Evolutionary conservation across 2,113 vertebrate species (phyloP).

Genomic region (Pseudonaja textilis): DNA sequence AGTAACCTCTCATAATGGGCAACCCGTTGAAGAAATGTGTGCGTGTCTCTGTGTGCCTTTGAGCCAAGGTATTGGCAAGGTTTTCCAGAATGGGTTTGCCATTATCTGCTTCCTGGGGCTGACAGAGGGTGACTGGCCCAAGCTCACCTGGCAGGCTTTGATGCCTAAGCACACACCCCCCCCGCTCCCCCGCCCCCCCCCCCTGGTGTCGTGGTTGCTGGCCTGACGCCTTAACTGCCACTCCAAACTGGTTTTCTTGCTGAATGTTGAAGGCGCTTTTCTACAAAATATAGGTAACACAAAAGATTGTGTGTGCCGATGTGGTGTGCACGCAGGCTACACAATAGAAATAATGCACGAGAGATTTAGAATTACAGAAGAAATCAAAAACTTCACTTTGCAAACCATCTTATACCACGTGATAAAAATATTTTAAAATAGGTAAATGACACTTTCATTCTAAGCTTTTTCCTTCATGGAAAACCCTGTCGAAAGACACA

Average conservation of each 20-base stretch:
- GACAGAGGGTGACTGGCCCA: background rate
- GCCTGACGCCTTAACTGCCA: background rate
- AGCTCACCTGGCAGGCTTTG: background rate
- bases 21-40: background rate
- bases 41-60: background rate
- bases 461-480: conserved; percentile 53
- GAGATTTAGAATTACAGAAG: conserved; percentile 57
- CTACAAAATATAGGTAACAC: background rate
- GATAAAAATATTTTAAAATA: background rate
- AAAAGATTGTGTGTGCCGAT: conserved; percentile 14
- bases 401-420: background rate
- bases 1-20: background rate
- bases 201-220: fast-evolving
- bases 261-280: background rate
- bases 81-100: background rate
- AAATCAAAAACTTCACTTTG: conserved; percentile 40
- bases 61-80: background rate
- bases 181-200: too few species aligned
- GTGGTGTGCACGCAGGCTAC: background rate
- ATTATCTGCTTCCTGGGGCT: background rate
- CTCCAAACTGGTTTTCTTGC: background rate
- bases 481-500: conserved; percentile 46
- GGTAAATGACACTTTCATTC: conserved; percentile 44
- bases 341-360: conserved; percentile 32
- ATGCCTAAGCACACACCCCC: background rate